phyloP scores from a whole-genome alignment of 2,888 invertebrate genomes.

The Uropetala carovei region DNA sequence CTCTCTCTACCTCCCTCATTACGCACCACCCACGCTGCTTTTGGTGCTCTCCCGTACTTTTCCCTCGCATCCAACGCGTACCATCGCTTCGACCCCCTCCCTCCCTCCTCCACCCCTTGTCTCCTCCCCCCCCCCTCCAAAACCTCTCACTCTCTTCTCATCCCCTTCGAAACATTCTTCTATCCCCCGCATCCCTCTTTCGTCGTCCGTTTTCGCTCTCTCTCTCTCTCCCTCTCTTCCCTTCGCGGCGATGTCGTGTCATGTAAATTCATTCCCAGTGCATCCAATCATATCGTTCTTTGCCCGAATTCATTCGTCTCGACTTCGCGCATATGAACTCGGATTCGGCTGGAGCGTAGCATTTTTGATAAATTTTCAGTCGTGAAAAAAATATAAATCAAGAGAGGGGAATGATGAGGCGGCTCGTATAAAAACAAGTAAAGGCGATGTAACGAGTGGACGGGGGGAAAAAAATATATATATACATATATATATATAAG shows the following conservation, averaged over 20 bases:
- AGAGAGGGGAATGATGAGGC: neutral
- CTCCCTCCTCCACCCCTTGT: neutral
- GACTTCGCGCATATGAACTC: constrained; percentile 44
- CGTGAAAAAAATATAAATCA: neutral
- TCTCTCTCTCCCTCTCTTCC: neutral
- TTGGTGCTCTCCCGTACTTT: neutral
- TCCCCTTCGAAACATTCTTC: neutral
- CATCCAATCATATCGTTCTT: constrained; percentile 63
- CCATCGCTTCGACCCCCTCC: neutral
- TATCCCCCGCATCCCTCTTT: neutral
- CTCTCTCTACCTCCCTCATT: constrained; percentile 6
- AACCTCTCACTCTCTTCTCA: constrained; percentile 8
- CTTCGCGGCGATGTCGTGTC: constrained; percentile 55
- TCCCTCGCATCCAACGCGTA: neutral
- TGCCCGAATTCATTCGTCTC: constrained; percentile 49
- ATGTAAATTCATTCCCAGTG: constrained; percentile 61
- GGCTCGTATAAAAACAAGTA: neutral
- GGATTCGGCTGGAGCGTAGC: neutral
- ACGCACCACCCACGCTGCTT: constrained; percentile 57
- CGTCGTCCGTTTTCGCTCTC: neutral
- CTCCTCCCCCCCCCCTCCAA: neutral
- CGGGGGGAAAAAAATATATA: neutral
- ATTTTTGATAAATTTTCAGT: neutral
- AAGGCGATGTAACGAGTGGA: constrained; percentile 14
- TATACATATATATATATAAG: neutral